Conservation (phyloP, 2,888 invertebrate genomes). For the Cosmia trapezina region DNA sequence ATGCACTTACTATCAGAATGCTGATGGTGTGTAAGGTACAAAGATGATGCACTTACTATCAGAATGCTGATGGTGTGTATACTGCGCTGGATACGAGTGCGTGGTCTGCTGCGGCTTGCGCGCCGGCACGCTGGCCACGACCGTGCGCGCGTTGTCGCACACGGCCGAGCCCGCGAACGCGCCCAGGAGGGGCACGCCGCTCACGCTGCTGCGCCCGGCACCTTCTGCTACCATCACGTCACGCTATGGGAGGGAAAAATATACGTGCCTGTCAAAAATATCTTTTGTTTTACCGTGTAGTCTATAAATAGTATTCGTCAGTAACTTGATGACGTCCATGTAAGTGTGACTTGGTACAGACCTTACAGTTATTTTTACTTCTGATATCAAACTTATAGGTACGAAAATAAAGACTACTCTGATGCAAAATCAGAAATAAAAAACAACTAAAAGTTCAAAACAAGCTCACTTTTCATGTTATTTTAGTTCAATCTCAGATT, state of each 20-base stretch:
- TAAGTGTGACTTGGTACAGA: too few species aligned
- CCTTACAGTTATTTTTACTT: too few species aligned
- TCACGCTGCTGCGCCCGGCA: constrained; percentile 43
- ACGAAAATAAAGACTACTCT: too few species aligned
- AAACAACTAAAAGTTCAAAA: too few species aligned
- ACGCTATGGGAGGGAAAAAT: constrained; percentile 56
- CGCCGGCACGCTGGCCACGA: constrained; percentile 90
- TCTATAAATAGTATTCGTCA: not conserved
- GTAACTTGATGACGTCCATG: not conserved
- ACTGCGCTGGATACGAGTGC: constrained; percentile 59
- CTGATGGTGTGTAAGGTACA: too few species aligned
- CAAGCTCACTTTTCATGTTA: too few species aligned
- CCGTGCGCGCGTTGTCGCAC: constrained; percentile 93
- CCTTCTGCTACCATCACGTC: constrained; percentile 73
- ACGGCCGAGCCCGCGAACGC: constrained; percentile 94
- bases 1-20: too few species aligned
- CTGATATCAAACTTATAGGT: too few species aligned
- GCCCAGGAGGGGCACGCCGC: constrained; percentile 82
- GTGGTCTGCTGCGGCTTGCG: constrained; percentile 76
- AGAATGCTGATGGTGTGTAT: constrained; percentile 58
- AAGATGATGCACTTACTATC: constrained; percentile 43
- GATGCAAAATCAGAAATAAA: too few species aligned
- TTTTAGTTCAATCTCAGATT: too few species aligned
- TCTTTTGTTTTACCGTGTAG: not conserved
- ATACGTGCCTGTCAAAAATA: not conserved